Evolutionary conservation across 2,797 vertebrate genomes (phyloP).

Genomic region (Phoxinus dragarum): DNA sequence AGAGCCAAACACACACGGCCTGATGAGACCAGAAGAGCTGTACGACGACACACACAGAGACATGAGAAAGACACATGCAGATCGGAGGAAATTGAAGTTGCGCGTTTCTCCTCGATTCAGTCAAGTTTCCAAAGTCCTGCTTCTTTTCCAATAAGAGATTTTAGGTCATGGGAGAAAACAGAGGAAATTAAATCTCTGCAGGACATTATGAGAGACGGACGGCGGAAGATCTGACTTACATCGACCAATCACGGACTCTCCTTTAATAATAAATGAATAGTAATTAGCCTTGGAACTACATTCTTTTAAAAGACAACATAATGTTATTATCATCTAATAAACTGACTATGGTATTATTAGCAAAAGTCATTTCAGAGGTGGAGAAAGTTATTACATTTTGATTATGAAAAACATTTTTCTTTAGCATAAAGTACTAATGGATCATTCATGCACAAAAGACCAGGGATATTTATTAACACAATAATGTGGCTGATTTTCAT

Average conservation of each 20-base stretch:
- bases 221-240: neutral
- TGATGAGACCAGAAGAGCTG: constrained; percentile 11
- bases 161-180: neutral
- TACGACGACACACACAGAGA: neutral
- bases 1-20: constrained; percentile 41
- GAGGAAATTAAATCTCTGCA: constrained; percentile 35
- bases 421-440: neutral
- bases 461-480: neutral
- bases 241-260: neutral
- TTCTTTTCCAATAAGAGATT: neutral
- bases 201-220: constrained; percentile 6
- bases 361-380: neutral
- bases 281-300: neutral
- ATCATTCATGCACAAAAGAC: neutral
- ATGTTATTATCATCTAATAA: neutral
- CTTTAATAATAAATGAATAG: constrained; percentile 6
- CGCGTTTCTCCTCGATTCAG: neutral
- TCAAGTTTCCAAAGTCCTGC: neutral
- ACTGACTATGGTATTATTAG: constrained; percentile 3
- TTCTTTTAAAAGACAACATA: constrained; percentile 2
- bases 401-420: neutral
- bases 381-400: neutral
- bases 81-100: constrained; percentile 27
- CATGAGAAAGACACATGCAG: neutral
- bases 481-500: neutral